phyloP scores from a whole-genome alignment of 2,113 vertebrate genomes.

The Seriola aureovittata region DNA sequence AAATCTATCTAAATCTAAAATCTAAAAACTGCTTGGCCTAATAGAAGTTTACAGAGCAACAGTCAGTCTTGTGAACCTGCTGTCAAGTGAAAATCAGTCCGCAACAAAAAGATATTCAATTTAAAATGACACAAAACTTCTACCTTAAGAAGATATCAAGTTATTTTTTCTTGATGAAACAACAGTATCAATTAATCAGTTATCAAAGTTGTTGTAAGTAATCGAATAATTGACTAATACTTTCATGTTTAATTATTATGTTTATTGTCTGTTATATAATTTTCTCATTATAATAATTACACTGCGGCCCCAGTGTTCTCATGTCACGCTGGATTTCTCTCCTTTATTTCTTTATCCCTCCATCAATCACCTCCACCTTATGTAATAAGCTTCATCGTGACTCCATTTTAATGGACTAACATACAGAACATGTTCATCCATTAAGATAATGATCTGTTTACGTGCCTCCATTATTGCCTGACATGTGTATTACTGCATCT shows the following conservation, averaged over 20 bases:
- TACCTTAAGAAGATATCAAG: too few species aligned
- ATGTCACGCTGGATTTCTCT: background rate
- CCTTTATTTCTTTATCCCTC: background rate
- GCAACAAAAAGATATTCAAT: too few species aligned
- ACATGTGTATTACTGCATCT: background rate
- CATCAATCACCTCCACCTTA: background rate
- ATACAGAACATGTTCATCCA: conserved; percentile 19
- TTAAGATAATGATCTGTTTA: conserved; percentile 41
- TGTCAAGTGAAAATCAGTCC: too few species aligned
- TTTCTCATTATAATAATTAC: background rate
- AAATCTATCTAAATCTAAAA: too few species aligned
- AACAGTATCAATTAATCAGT: background rate
- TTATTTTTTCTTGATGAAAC: too few species aligned
- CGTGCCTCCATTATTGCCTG: conserved; percentile 1
- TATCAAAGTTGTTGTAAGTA: background rate
- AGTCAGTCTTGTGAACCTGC: too few species aligned
- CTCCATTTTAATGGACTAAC: background rate
- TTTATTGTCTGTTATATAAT: background rate
- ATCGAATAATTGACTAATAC: background rate
- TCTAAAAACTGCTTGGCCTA: too few species aligned
- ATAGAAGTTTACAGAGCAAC: too few species aligned
- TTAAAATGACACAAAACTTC: too few species aligned
- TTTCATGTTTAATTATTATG: background rate
- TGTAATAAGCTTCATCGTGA: background rate
- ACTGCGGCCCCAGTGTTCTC: background rate